phyloP scores from a whole-genome alignment of 1,140 invertebrate genomes.

The Dryas iulia region DNA sequence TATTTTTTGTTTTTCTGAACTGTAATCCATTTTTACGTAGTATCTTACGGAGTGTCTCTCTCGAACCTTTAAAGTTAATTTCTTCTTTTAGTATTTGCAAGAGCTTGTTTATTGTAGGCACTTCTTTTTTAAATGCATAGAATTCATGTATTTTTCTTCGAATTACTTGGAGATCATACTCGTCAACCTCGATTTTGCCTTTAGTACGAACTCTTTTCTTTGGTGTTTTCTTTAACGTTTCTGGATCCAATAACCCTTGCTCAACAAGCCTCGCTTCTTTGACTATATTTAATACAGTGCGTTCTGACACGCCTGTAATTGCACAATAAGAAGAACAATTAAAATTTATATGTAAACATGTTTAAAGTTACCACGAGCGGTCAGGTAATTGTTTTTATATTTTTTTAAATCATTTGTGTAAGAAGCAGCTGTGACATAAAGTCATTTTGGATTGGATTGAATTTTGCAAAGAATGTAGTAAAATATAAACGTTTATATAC shows the following conservation, averaged over 20 bases:
- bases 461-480: background rate
- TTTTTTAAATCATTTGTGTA: background rate
- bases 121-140: constrained; percentile 73
- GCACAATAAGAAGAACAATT: constrained; percentile 23
- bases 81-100: constrained; percentile 70
- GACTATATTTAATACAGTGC: constrained; percentile 67
- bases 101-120: constrained; percentile 70
- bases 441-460: background rate
- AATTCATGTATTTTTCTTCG: constrained; percentile 71
- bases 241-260: constrained; percentile 69
- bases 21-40: constrained; percentile 73
- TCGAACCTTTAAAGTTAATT: constrained; percentile 71
- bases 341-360: constrained; percentile 4
- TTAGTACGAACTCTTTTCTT: constrained; percentile 71
- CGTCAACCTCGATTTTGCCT: constrained; percentile 72
- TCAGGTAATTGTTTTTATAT: background rate
- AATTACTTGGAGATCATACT: constrained; percentile 72
- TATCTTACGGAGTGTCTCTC: constrained; percentile 68
- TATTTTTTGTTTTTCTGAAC: constrained; percentile 70
- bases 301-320: constrained; percentile 63
- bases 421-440: background rate
- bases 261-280: constrained; percentile 69
- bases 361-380: background rate
- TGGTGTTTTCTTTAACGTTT: constrained; percentile 61
- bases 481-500: background rate